These are phyloP conservation scores for Oostethus manadensis DNA, from an alignment of 2,113 vertebrate species.

Conservation along the genomic window DNA sequence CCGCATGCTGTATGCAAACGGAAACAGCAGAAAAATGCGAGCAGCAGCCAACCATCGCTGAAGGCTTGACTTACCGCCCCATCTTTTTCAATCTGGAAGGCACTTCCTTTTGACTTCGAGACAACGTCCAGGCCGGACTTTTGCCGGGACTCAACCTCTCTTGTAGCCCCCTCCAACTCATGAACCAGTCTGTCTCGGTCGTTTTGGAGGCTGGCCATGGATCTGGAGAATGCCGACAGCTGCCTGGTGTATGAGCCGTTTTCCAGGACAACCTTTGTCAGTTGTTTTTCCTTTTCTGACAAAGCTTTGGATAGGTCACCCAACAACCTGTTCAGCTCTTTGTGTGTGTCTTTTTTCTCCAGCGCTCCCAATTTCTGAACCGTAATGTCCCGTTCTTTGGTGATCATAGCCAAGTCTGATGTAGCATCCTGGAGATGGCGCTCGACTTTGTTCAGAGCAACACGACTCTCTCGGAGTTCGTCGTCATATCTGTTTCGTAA, in stretches of 20 bases:
- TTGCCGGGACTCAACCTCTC: constrained; percentile 60
- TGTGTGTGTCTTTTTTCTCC: constrained; percentile 53
- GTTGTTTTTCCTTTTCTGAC: constrained; percentile 63
- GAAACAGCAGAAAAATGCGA: constrained; percentile 28
- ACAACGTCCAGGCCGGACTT: constrained; percentile 39
- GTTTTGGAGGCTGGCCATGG: constrained; percentile 85
- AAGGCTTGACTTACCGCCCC: constrained; percentile 69
- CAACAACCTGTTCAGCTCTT: constrained; percentile 60
- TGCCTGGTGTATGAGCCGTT: constrained; percentile 65
- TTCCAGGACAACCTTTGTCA: constrained; percentile 63
- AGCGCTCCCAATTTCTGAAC: constrained; percentile 40
- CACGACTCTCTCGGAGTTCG: constrained; percentile 66
- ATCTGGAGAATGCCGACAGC: constrained; percentile 79
- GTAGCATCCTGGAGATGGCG: constrained; percentile 46
- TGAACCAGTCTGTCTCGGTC: constrained; percentile 80
- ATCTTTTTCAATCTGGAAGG: constrained; percentile 47
- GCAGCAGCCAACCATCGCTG: constrained; percentile 33
- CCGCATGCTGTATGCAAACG: constrained; percentile 40
- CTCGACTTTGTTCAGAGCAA: constrained; percentile 63
- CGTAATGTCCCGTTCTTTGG: constrained; percentile 66
- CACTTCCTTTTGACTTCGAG: constrained; percentile 47
- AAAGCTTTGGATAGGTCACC: constrained; percentile 64
- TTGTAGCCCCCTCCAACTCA: constrained; percentile 67
- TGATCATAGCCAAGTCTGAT: constrained; percentile 52
- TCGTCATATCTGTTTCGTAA: constrained; percentile 69